Evolutionary conservation across 2,888 invertebrate genomes (phyloP).

Genomic region (Eumacrocentrus americanus): DNA sequence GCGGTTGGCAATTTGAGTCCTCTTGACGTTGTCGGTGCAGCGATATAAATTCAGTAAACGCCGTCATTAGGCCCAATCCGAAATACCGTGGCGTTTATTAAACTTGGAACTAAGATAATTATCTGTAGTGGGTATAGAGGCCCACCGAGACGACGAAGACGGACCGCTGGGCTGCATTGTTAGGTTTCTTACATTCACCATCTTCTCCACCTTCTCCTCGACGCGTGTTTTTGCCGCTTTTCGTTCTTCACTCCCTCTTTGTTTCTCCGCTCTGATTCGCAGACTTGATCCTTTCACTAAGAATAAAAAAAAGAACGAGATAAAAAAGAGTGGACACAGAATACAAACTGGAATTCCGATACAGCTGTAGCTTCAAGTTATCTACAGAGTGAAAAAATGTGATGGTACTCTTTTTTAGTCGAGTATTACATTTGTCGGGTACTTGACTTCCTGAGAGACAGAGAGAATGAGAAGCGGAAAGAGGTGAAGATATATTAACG

Average conservation of each 20-base stretch:
- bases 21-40: constrained; percentile 38
- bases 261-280: constrained; percentile 23
- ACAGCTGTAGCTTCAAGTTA: constrained; percentile 41
- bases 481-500: background rate
- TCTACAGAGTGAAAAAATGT: constrained; percentile 39
- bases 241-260: constrained; percentile 26
- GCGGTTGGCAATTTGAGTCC: constrained; percentile 46
- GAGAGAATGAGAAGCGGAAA: background rate
- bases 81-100: constrained; percentile 60
- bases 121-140: constrained; percentile 43
- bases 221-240: constrained; percentile 22
- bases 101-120: constrained; percentile 59
- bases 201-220: constrained; percentile 22
- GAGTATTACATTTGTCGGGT: constrained; percentile 54
- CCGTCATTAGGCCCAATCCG: constrained; percentile 58
- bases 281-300: constrained; percentile 18
- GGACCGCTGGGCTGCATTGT: constrained; percentile 46
- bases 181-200: constrained; percentile 44
- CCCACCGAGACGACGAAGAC: constrained; percentile 24
- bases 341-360: constrained; percentile 42
- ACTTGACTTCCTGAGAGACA: constrained; percentile 33
- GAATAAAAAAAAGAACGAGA: constrained; percentile 22
- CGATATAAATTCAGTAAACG: constrained; percentile 59
- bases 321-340: constrained; percentile 18
- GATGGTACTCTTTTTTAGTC: constrained; percentile 48